Percentiles rank a stretch among this genome's conserved stretches.
phyloP scores from a whole-genome alignment of 2,888 invertebrate species.

The Schizaphis graminum region DNA sequence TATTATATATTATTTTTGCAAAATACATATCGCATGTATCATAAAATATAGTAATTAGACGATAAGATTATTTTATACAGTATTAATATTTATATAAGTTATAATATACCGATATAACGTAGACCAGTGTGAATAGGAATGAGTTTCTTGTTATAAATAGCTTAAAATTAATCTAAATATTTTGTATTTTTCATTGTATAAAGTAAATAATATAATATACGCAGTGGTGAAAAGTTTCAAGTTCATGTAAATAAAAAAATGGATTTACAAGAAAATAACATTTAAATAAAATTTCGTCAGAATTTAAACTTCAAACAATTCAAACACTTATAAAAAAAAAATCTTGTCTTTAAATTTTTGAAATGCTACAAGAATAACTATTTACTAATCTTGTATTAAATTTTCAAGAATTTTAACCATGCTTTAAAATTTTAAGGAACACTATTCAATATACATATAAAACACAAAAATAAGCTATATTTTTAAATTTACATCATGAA shows the following conservation, averaged over 20 bases:
- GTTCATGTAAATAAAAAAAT: background rate
- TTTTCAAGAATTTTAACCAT: background rate
- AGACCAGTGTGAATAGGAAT: background rate
- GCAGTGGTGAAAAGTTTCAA: background rate
- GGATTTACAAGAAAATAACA: background rate
- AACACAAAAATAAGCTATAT: background rate
- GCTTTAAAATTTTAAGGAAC: background rate
- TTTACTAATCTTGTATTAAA: background rate
- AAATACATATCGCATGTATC: background rate
- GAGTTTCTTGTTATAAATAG: background rate
- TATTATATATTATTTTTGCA: background rate
- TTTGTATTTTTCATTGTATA: background rate
- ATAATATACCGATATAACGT: background rate
- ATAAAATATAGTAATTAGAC: background rate
- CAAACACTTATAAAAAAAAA: too few relatives aligned
- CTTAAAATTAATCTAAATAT: background rate
- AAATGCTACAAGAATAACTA: background rate
- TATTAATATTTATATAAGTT: background rate
- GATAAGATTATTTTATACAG: background rate
- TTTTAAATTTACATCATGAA: background rate
- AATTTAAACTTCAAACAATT: too few relatives aligned
- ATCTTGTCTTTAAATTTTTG: background rate
- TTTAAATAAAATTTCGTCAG: too few relatives aligned
- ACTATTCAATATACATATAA: background rate
- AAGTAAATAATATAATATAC: background rate